Evolutionary conservation across 2,113 vertebrate genomes (phyloP).

Genomic region (Boulengeromyrus knoepffleri): DNA sequence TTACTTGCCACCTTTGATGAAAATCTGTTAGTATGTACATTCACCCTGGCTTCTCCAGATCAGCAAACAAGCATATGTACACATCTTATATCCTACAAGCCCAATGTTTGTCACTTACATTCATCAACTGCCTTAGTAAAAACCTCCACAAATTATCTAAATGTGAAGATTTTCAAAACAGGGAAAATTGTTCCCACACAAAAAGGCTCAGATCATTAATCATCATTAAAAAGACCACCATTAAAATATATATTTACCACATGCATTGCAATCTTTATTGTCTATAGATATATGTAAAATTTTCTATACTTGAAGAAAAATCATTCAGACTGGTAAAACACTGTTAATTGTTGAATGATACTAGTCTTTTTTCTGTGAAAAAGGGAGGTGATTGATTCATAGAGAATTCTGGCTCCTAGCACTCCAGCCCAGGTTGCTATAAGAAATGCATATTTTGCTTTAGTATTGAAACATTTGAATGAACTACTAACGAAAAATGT

Average conservation of each 20-base stretch:
- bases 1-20: conserved; percentile 67
- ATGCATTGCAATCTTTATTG: not conserved
- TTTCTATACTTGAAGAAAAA: not conserved
- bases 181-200: not conserved
- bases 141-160: not conserved
- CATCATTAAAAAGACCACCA: too few relatives aligned
- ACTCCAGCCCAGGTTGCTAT: not conserved
- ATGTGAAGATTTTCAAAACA: not conserved
- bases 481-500: not conserved
- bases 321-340: not conserved
- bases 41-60: not conserved
- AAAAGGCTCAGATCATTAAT: not conserved
- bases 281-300: not conserved
- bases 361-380: not conserved
- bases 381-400: not conserved
- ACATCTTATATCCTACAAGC: not conserved
- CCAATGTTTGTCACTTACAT: not conserved
- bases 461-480: not conserved
- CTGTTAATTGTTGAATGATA: not conserved
- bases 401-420: not conserved
- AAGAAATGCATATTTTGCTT: not conserved
- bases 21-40: conserved; percentile 72
- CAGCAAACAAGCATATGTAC: not conserved
- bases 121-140: not conserved
- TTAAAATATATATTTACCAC: not conserved